Evolutionary conservation across 2,797 vertebrate species (phyloP).

Genomic region (Sciurus vulgaris): DNA sequence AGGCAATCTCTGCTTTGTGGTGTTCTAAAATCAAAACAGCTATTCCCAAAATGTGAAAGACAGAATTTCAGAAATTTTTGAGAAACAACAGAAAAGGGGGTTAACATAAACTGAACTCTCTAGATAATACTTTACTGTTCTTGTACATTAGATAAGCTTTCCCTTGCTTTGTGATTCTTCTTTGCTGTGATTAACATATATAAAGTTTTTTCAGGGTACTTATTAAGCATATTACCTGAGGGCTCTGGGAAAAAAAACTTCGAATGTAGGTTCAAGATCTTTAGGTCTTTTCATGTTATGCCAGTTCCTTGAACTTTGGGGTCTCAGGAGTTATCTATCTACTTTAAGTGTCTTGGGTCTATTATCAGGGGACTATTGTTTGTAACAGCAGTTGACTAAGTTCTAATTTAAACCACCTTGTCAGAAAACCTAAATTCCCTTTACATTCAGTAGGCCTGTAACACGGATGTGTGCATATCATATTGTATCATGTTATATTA

Average conservation of each 20-base stretch:
- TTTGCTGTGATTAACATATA: constrained; percentile 10
- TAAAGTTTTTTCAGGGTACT: constrained; percentile 58
- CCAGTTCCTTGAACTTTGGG: constrained; percentile 16
- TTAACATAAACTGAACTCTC: constrained; percentile 41
- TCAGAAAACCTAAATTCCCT: background rate
- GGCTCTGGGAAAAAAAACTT: constrained; percentile 36
- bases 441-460: background rate
- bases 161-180: constrained; percentile 10
- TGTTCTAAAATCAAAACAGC: constrained; percentile 16
- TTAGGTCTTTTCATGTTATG: constrained; percentile 24
- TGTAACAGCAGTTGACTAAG: background rate
- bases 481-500: background rate
- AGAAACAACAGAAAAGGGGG: constrained; percentile 65
- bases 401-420: background rate
- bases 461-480: background rate
- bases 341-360: background rate
- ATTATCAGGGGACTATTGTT: background rate
- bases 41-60: constrained; percentile 42
- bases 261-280: background rate
- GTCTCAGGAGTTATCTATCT: background rate
- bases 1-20: background rate
- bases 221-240: constrained; percentile 35
- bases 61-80: constrained; percentile 49
- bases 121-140: constrained; percentile 57
- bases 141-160: background rate